phyloP scores from a whole-genome alignment of 2,113 vertebrate genomes.

The Ia io region DNA sequence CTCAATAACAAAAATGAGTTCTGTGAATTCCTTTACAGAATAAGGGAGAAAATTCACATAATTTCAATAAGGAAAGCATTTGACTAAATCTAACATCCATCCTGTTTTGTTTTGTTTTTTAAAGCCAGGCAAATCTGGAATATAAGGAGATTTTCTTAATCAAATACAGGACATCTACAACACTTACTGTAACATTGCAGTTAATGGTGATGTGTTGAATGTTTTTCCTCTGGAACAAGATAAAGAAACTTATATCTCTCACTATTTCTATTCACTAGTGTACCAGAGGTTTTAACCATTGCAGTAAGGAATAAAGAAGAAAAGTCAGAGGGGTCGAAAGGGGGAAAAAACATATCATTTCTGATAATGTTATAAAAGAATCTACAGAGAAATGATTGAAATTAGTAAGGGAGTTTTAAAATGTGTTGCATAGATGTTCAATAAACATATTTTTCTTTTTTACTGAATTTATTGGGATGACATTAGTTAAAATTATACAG shows the following conservation, averaged over 20 bases:
- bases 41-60: background rate
- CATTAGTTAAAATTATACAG: too few relatives aligned
- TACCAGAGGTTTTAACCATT: background rate
- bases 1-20: background rate
- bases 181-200: background rate
- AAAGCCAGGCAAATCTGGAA: background rate
- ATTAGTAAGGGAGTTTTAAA: background rate
- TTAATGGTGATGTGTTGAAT: background rate
- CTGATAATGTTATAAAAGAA: background rate
- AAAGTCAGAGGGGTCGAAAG: background rate
- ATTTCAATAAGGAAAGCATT: background rate
- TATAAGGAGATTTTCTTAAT: background rate
- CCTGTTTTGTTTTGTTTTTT: background rate
- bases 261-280: background rate
- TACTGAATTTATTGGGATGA: too few relatives aligned
- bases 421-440: background rate
- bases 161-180: background rate
- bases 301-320: background rate
- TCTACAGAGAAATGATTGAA: background rate
- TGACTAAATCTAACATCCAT: background rate
- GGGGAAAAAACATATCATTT: background rate
- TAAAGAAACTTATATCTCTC: background rate
- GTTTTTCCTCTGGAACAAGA: background rate
- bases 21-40: background rate
- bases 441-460: background rate